Percentiles rank a stretch among this genome's conserved stretches.
Conservation (phyloP, 1,140 invertebrate genomes). For the Anagrus nilaparvatae region DNA sequence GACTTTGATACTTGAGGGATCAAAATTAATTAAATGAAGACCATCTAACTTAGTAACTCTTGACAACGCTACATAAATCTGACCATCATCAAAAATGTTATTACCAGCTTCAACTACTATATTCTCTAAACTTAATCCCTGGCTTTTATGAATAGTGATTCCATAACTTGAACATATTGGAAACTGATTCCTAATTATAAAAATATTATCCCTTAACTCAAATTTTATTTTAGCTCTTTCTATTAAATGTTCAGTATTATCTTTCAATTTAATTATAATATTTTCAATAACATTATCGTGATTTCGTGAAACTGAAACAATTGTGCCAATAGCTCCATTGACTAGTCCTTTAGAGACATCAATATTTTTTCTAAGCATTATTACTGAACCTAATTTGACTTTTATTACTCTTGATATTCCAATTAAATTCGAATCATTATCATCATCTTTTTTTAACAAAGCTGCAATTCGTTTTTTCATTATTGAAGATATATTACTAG, state of each 20-base stretch:
- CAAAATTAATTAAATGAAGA: slow-evolving; percentile 27
- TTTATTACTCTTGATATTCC: slow-evolving; percentile 7
- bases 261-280: slow-evolving; percentile 14
- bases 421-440: slow-evolving; percentile 19
- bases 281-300: slow-evolving; percentile 12
- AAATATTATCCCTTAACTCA: slow-evolving; percentile 16
- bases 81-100: slow-evolving; percentile 40
- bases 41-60: slow-evolving; percentile 26
- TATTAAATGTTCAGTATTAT: slow-evolving; percentile 15
- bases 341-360: slow-evolving; percentile 23
- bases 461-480: slow-evolving; percentile 16
- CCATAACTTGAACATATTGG: slow-evolving; percentile 29
- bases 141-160: slow-evolving; percentile 35
- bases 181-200: slow-evolving; percentile 29
- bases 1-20: slow-evolving; percentile 20
- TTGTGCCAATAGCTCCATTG: slow-evolving; percentile 24
- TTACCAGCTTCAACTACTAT: slow-evolving; percentile 52
- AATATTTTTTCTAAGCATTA: slow-evolving; percentile 27
- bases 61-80: slow-evolving; percentile 32
- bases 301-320: slow-evolving; percentile 16
- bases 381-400: slow-evolving; percentile 17
- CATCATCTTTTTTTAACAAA: slow-evolving; percentile 15
- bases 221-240: slow-evolving; percentile 18
- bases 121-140: slow-evolving; percentile 29
- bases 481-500: slow-evolving; percentile 12